These are phyloP conservation scores for Forbesichthys agassizii DNA, from an alignment of 2,113 vertebrate genomes.

Conservation along the genomic window DNA sequence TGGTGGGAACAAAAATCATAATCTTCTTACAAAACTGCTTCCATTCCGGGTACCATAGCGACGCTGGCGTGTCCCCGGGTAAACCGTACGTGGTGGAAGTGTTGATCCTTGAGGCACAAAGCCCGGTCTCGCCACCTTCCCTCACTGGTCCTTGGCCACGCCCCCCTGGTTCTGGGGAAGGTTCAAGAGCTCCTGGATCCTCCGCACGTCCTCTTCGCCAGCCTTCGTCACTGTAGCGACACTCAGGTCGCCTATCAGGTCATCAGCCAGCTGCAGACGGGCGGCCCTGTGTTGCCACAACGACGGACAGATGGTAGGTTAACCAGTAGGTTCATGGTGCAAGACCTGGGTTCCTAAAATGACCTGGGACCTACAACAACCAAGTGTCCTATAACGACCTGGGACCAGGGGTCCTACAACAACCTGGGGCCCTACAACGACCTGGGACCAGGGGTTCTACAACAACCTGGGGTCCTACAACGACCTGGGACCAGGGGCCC, in stretches of 20 bases:
- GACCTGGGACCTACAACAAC: no score
- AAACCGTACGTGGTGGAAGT: neutral
- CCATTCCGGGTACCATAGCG: no score
- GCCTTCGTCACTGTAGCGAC: slow-evolving; percentile 24
- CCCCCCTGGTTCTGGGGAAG: slow-evolving; percentile 52
- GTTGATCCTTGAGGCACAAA: neutral
- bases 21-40: neutral
- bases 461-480: no score
- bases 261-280: slow-evolving; percentile 75
- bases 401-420: no score
- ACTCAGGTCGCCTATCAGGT: slow-evolving; percentile 67
- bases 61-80: slow-evolving; percentile 8
- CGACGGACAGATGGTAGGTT: no score
- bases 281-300: slow-evolving; percentile 56
- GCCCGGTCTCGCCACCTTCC: neutral
- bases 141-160: slow-evolving; percentile 28
- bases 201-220: slow-evolving; percentile 54
- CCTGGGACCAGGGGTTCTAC: no score
- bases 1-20: neutral
- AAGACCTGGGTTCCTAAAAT: no score
- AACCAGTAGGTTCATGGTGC: no score
- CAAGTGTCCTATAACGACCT: no score
- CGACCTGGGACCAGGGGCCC: no score
- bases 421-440: no score
- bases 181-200: slow-evolving; percentile 73